A percentile compares a stretch with the other conserved stretches of the same genome.
phyloP scores from a whole-genome alignment of 2,797 vertebrate species.

The Thaleichthys pacificus region DNA sequence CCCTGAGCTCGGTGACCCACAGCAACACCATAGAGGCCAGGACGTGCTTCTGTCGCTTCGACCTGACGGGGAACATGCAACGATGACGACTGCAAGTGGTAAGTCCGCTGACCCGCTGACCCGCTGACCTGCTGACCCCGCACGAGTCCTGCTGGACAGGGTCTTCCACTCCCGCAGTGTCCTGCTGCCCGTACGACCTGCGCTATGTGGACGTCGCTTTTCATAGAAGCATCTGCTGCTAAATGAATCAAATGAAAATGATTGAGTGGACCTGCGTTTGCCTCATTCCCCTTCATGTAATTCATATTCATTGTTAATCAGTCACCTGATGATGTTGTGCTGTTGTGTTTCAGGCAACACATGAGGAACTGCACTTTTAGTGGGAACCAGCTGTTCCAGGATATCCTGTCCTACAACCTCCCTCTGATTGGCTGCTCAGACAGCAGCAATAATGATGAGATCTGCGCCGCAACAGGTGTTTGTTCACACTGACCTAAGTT shows the following conservation, averaged over 20 bases:
- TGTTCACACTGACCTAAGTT: neutral
- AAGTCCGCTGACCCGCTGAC: conserved; percentile 36
- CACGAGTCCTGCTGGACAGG: too few species aligned
- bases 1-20: conserved; percentile 86
- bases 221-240: neutral
- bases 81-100: conserved; percentile 93
- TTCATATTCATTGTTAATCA: neutral
- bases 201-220: too few species aligned
- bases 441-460: conserved; percentile 80
- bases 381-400: conserved; percentile 90
- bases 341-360: conserved; percentile 84
- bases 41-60: conserved; percentile 92
- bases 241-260: neutral
- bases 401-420: conserved; percentile 91
- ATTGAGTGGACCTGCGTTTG: neutral
- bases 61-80: conserved; percentile 96
- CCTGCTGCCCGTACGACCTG: too few species aligned
- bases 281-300: neutral
- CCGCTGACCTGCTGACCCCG: too few species aligned
- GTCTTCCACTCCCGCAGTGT: neutral
- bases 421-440: conserved; percentile 89
- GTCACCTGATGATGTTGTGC: neutral
- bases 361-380: conserved; percentile 89
- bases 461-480: conserved; percentile 82
- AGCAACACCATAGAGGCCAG: conserved; percentile 88